These are phyloP conservation scores for Gasterosteus aculeatus DNA, from an alignment of 2,113 vertebrate genomes.

Conservation along the genomic window DNA sequence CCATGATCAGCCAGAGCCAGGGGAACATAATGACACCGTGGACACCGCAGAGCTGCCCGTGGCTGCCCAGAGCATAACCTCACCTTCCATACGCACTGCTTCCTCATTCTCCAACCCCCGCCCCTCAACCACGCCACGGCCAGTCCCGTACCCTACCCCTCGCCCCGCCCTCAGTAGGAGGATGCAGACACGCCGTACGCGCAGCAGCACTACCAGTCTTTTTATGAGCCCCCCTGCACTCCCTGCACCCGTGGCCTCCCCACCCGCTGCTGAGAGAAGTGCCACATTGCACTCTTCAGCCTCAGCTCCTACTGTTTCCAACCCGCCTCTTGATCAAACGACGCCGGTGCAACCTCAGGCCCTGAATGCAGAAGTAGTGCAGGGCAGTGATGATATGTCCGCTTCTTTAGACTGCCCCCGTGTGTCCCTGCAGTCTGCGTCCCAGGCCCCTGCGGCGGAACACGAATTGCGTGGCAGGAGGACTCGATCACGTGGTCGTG, in stretches of 20 bases:
- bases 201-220: slow-evolving; percentile 79
- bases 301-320: slow-evolving; percentile 54
- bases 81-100: slow-evolving; percentile 63
- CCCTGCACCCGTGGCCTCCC: slow-evolving; percentile 60
- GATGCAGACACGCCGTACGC: slow-evolving; percentile 81
- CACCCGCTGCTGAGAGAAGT: slow-evolving; percentile 63
- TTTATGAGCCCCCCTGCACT: slow-evolving; percentile 62
- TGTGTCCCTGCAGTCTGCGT: slow-evolving; percentile 57
- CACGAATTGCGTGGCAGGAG: slow-evolving; percentile 83
- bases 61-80: slow-evolving; percentile 46
- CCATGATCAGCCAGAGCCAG: slow-evolving; percentile 87
- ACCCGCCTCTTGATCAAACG: slow-evolving; percentile 47
- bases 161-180: slow-evolving; percentile 77
- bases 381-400: slow-evolving; percentile 67
- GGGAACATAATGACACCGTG: slow-evolving; percentile 77
- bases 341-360: slow-evolving; percentile 61
- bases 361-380: slow-evolving; percentile 64
- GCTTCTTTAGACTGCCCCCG: slow-evolving; percentile 70
- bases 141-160: slow-evolving; percentile 68
- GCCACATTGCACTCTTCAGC: slow-evolving; percentile 68
- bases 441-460: slow-evolving; percentile 52
- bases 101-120: slow-evolving; percentile 56
- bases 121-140: slow-evolving; percentile 57
- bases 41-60: slow-evolving; percentile 69
- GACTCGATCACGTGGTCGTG: slow-evolving; percentile 84